phyloP scores from a whole-genome alignment of 2,888 invertebrate species.

The Helicoverpa assulta region DNA sequence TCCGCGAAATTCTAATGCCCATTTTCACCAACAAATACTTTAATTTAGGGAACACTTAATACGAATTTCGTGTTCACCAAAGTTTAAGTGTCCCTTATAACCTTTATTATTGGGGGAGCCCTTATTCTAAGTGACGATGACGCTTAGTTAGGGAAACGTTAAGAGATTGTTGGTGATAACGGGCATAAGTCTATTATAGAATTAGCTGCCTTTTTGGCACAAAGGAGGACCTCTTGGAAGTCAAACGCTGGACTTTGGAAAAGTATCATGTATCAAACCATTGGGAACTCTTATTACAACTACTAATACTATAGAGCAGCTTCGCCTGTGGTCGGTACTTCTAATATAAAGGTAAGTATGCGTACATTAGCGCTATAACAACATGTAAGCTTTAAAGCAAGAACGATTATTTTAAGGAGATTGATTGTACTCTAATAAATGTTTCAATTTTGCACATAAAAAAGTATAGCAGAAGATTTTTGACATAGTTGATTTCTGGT shows the following conservation, averaged over 20 bases:
- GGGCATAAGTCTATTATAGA: too few relatives aligned
- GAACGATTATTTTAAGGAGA: slow-evolving; percentile 1
- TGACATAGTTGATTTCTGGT: too few relatives aligned
- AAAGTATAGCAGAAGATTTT: neutral
- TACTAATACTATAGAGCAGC: slow-evolving; percentile 59
- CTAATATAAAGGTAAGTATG: slow-evolving; percentile 58
- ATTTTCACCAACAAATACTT: too few relatives aligned
- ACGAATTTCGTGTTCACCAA: too few relatives aligned
- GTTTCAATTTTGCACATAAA: neutral
- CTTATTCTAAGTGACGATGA: too few relatives aligned
- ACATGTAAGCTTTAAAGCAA: slow-evolving; percentile 50
- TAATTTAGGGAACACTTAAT: too few relatives aligned
- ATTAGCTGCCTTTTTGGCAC: too few relatives aligned
- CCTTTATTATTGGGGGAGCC: too few relatives aligned
- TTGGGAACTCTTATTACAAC: slow-evolving; percentile 31
- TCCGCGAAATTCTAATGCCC: too few relatives aligned
- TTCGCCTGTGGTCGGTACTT: slow-evolving; percentile 56
- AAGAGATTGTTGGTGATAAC: too few relatives aligned
- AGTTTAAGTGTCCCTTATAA: too few relatives aligned
- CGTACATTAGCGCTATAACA: slow-evolving; percentile 55
- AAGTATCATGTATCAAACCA: slow-evolving; percentile 26
- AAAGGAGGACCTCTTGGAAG: neutral
- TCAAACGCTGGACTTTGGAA: slow-evolving; percentile 18
- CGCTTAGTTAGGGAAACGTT: too few relatives aligned
- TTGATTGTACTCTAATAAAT: neutral